Conservation (phyloP, 2,888 invertebrate species). For the Deroplatys truncata region DNA sequence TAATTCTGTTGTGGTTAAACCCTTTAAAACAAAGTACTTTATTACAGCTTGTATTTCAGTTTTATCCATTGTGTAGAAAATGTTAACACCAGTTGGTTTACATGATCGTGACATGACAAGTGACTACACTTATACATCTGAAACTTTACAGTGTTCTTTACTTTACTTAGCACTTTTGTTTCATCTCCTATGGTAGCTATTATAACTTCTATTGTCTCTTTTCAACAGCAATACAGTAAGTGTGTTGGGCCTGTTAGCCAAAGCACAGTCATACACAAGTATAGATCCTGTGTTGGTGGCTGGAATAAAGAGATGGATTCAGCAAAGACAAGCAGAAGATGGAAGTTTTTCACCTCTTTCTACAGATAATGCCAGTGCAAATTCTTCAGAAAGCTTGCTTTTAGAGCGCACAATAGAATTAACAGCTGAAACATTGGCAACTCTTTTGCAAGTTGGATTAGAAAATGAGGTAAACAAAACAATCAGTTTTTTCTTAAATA, state of each 20-base stretch:
- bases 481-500: background rate
- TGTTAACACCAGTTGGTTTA: too few relatives aligned
- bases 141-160: too few relatives aligned
- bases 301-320: constrained; percentile 59
- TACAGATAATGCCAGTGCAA: constrained; percentile 35
- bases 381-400: background rate
- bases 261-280: constrained; percentile 58
- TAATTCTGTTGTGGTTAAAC: too few relatives aligned
- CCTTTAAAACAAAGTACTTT: too few relatives aligned
- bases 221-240: constrained; percentile 46
- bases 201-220: background rate
- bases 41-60: too few relatives aligned
- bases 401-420: constrained; percentile 57
- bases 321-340: constrained; percentile 55
- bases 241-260: constrained; percentile 56
- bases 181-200: too few relatives aligned
- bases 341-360: constrained; percentile 49
- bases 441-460: constrained; percentile 58
- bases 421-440: constrained; percentile 59
- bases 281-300: constrained; percentile 58
- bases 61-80: too few relatives aligned
- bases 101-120: too few relatives aligned
- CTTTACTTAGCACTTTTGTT: too few relatives aligned
- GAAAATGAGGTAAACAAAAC: constrained; percentile 50
- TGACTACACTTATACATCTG: too few relatives aligned